Conservation (phyloP, 1,140 invertebrate species). For the Thereuonema tuberculata region DNA sequence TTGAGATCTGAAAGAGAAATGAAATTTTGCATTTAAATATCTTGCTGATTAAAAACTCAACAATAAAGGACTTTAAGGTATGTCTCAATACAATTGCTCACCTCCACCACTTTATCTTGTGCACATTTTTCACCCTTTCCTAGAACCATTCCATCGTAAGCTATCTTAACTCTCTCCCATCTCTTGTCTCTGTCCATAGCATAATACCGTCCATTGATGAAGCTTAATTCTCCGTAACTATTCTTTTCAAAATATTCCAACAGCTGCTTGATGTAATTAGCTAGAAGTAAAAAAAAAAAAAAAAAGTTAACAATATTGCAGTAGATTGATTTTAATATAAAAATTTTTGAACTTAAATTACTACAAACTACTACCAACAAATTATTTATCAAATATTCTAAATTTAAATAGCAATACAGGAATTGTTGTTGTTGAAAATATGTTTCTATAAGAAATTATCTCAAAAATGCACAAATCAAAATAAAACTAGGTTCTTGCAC, state of each 20-base stretch:
- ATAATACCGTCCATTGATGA: constrained; percentile 38
- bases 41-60: too few relatives aligned
- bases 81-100: constrained; percentile 16
- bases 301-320: not conserved
- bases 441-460: too few relatives aligned
- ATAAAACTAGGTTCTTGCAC: too few relatives aligned
- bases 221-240: constrained; percentile 32
- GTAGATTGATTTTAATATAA: too few relatives aligned
- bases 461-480: too few relatives aligned
- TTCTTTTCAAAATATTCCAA: constrained; percentile 14
- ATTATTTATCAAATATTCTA: too few relatives aligned
- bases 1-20: too few relatives aligned
- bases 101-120: constrained; percentile 23
- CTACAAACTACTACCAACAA: too few relatives aligned
- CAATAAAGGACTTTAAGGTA: too few relatives aligned
- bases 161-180: constrained; percentile 33
- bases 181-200: constrained; percentile 41
- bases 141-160: constrained; percentile 35
- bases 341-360: constrained; percentile 20
- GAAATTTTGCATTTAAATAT: too few relatives aligned
- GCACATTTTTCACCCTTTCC: constrained; percentile 29
- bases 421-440: too few relatives aligned
- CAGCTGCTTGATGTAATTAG: constrained; percentile 15
- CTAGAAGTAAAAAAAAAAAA: not conserved
- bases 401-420: too few relatives aligned